Conservation (phyloP, 2,797 vertebrate genomes). For the Cryptoblepharus egeriae region DNA sequence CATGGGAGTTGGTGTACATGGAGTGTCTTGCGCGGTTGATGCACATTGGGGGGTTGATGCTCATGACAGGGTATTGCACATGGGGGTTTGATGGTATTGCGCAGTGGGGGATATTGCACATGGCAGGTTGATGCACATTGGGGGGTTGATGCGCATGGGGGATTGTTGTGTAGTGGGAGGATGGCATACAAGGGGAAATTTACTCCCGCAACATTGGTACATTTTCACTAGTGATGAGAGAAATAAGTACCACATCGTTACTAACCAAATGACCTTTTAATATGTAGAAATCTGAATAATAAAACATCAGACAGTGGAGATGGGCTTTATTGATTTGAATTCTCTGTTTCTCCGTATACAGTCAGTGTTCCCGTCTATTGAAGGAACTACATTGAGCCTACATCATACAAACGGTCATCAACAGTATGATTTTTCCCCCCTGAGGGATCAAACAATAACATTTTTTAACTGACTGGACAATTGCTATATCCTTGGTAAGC, state of each 20-base stretch:
- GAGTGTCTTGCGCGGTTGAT: no score
- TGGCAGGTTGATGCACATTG: no score
- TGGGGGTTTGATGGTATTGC: no score
- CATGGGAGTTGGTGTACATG: no score
- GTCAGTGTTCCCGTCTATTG: not conserved
- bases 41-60: no score
- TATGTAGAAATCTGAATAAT: not conserved
- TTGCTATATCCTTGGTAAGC: constrained; percentile 51
- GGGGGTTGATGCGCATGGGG: no score
- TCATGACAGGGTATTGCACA: no score
- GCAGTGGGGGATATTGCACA: no score
- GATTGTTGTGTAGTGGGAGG: no score
- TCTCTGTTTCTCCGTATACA: constrained; percentile 25
- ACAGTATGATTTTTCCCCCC: constrained; percentile 15
- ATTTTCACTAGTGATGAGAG: no score
- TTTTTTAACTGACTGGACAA: constrained; percentile 7
- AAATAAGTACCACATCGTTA: not conserved
- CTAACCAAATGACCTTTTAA: not conserved
- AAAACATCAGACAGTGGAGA: not conserved
- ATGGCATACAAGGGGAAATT: no score
- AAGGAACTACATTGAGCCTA: constrained; percentile 26
- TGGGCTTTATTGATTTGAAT: not conserved
- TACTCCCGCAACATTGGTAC: no score
- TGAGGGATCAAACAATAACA: constrained; percentile 45
- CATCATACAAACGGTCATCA: constrained; percentile 26